Evolutionary conservation across 2,888 invertebrate genomes (phyloP).

Genomic region (Habrosyne pyritoides): DNA sequence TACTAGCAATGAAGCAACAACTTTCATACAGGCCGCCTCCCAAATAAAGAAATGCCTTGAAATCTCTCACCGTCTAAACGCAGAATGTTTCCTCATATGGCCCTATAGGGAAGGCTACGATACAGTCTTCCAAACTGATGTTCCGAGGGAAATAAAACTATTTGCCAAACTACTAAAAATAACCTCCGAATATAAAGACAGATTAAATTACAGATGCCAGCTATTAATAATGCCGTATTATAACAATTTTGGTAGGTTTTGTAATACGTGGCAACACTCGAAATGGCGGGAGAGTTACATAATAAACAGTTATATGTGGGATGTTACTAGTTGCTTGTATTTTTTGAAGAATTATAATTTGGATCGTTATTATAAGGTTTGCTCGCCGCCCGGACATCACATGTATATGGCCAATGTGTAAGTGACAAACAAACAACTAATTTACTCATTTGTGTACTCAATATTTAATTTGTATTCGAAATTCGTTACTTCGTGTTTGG

Average conservation of each 20-base stretch:
- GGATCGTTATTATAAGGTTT: constrained; percentile 85
- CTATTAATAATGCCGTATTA: constrained; percentile 81
- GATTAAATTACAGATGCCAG: constrained; percentile 84
- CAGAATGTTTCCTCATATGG: constrained; percentile 86
- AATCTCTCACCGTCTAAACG: constrained; percentile 83
- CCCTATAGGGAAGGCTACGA: constrained; percentile 85
- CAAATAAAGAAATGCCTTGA: constrained; percentile 86
- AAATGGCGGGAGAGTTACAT: constrained; percentile 56
- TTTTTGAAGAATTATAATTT: constrained; percentile 84
- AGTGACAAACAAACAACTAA: too few relatives aligned
- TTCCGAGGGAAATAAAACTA: constrained; percentile 83
- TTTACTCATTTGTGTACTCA: too few relatives aligned
- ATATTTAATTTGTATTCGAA: too few relatives aligned
- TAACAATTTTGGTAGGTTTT: constrained; percentile 30
- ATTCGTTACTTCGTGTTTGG: too few relatives aligned
- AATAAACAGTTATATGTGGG: constrained; percentile 84
- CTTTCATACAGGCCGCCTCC: constrained; percentile 83
- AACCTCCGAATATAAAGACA: constrained; percentile 85
- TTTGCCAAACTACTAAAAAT: constrained; percentile 85
- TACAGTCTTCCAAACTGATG: constrained; percentile 83
- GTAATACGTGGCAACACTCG: constrained; percentile 42
- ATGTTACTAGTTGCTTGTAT: constrained; percentile 85
- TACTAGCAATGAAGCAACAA: constrained; percentile 84
- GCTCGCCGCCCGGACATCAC: constrained; percentile 85
- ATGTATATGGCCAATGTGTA: constrained; percentile 85